Conservation (phyloP, 2,113 vertebrate genomes). For the Sphaerodactylus townsendi region DNA sequence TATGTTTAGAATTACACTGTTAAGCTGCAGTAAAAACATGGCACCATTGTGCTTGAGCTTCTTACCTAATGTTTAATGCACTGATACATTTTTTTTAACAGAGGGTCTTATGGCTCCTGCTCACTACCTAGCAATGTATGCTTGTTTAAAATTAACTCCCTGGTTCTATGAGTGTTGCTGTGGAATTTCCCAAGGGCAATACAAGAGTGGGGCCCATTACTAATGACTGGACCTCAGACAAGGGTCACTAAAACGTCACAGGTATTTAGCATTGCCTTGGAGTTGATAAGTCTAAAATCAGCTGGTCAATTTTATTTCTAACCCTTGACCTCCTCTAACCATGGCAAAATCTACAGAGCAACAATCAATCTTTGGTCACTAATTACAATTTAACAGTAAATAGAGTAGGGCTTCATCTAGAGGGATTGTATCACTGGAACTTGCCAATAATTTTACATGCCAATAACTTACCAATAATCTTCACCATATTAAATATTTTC, state of each 20-base stretch:
- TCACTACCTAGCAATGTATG: neutral
- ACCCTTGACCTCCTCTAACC: slow-evolving; percentile 16
- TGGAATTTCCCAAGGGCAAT: neutral
- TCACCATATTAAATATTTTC: neutral
- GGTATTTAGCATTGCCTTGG: slow-evolving; percentile 13
- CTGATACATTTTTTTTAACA: fast-evolving
- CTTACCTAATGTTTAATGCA: neutral
- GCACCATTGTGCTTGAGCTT: neutral
- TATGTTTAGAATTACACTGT: too few species aligned
- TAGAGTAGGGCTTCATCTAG: neutral
- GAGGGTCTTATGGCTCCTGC: neutral
- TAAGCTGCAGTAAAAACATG: neutral
- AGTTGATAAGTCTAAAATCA: neutral
- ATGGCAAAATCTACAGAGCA: neutral
- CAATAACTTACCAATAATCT: neutral
- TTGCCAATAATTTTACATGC: neutral
- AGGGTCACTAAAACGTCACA: neutral
- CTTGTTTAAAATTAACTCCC: neutral
- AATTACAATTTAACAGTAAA: neutral
- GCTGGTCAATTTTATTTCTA: slow-evolving; percentile 24
- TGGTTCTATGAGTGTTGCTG: neutral
- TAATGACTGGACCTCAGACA: neutral
- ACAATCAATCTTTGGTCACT: neutral
- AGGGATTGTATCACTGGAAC: neutral
- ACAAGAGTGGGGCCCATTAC: neutral